Base-by-base conservation (phyloP, 2,797 vertebrate genomes). In the Neoniphon sammara region DNA sequence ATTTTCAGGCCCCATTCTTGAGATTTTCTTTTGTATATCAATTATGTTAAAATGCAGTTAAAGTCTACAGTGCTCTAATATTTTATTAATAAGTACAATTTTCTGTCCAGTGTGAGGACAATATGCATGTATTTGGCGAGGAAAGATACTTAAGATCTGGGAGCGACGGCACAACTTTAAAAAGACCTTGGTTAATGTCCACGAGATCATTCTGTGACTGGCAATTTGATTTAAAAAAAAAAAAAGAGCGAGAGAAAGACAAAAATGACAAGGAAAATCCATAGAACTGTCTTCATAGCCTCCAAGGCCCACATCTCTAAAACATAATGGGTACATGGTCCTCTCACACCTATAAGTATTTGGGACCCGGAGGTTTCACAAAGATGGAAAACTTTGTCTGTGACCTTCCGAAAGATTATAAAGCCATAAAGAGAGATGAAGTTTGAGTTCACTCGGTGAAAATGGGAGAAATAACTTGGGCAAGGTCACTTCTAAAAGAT, bases 1-100 rank as follows among this genome's bases (percentile, higher is more conserved):
- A 82, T 87, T 91, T 85, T 85, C 85, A 84, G 86, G 84, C 72
- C 60, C 76, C 88, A 86, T 89, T 90, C 25, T 84, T 73, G 60
- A 27, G 27, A 70, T 80, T 87, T 84, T 88, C 67, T 87, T 47
- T n/a, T 17, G 66, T 82, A 52, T 79, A 85, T 84, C 84, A 87
- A 66, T 88, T 87, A 87, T 82, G 76, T 86, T 86, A 75, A 85
- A 82, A 74, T 73, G 75, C 79, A 64, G 78, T 53, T 46, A 78
- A 77, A 87, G 83, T 54, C 54, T 60, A 67, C 64, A 63, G 66
- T 60, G 49, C 67, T 75, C n/a, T 49, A 52, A 71, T 42, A 63
- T 5, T 17, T 52, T 61, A 58, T 85, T 87, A 74, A 77, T 74
- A 71, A 78, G 80, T 79, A 20, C 39, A 10, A 17, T 44, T 76